Percentiles rank a stretch among this genome's conserved stretches.
These are phyloP conservation scores for Enhydra lutris DNA, from an alignment of 2,113 vertebrate genomes.

Conservation along the genomic window DNA sequence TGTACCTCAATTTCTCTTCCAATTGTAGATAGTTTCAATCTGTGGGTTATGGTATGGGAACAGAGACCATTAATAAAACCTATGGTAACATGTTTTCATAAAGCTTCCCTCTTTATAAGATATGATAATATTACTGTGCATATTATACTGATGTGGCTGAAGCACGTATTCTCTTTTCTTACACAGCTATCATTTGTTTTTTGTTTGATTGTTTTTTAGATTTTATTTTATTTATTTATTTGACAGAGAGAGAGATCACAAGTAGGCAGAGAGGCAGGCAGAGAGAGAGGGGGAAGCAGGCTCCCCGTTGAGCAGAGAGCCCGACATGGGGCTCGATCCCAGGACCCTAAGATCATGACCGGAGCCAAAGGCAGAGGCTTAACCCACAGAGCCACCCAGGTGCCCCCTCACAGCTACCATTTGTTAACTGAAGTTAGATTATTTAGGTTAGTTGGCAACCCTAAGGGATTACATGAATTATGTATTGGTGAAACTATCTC, in stretches of 20 bases:
- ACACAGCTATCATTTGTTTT: background rate
- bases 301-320: too few relatives aligned
- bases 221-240: too few relatives aligned
- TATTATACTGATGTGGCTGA: background rate
- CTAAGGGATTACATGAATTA: background rate
- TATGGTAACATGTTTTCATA: background rate
- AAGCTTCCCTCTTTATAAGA: background rate
- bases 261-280: too few relatives aligned
- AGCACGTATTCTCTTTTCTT: constrained; percentile 14
- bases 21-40: constrained; percentile 25
- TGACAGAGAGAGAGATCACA: too few relatives aligned
- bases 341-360: too few relatives aligned
- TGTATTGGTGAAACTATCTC: background rate
- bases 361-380: too few relatives aligned
- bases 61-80: background rate
- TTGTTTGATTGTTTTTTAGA: too few relatives aligned
- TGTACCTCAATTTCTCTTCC: constrained; percentile 29
- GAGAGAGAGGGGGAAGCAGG: too few relatives aligned
- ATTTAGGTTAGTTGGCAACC: background rate
- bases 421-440: background rate
- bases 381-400: too few relatives aligned
- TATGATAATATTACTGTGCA: background rate
- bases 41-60: background rate
- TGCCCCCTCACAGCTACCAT: background rate
- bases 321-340: too few relatives aligned